Evolutionary conservation across 2,888 invertebrate species (phyloP).

Genomic region (Argyra leucocephala): DNA sequence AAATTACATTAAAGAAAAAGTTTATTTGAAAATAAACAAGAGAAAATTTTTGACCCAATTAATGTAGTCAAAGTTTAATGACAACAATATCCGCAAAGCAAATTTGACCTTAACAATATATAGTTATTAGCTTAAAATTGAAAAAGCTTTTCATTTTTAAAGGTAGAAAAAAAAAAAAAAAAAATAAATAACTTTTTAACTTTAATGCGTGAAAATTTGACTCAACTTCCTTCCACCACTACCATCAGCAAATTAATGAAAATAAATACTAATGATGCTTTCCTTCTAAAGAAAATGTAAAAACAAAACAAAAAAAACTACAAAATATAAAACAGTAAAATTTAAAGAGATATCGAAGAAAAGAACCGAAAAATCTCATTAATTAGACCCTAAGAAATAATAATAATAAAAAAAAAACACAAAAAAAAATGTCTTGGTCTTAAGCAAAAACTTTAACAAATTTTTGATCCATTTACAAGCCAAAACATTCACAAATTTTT

Average conservation of each 20-base stretch:
- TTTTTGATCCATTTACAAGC: background rate
- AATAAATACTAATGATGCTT: too few relatives aligned
- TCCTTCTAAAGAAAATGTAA: too few relatives aligned
- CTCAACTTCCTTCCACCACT: too few relatives aligned
- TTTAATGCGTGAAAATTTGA: background rate
- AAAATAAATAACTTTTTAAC: background rate
- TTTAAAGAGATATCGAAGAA: background rate
- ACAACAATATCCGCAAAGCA: background rate
- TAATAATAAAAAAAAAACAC: background rate
- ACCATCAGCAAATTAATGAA: too few relatives aligned
- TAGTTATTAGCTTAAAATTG: background rate
- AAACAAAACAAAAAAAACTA: too few relatives aligned
- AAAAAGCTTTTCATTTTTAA: background rate
- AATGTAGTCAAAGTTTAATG: background rate
- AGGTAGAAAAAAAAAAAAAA: background rate
- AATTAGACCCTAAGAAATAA: background rate
- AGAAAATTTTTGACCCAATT: background rate
- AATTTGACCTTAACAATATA: background rate
- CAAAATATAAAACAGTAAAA: too few relatives aligned
- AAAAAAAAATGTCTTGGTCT: background rate
- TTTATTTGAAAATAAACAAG: too few relatives aligned
- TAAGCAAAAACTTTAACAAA: constrained; percentile 6
- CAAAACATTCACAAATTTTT: background rate
- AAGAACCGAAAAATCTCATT: background rate
- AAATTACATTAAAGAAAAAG: background rate